A percentile compares a stretch with the other conserved stretches of the same genome.
Conservation (phyloP, 2,888 invertebrate species). For the Frankliniella intonsa region DNA sequence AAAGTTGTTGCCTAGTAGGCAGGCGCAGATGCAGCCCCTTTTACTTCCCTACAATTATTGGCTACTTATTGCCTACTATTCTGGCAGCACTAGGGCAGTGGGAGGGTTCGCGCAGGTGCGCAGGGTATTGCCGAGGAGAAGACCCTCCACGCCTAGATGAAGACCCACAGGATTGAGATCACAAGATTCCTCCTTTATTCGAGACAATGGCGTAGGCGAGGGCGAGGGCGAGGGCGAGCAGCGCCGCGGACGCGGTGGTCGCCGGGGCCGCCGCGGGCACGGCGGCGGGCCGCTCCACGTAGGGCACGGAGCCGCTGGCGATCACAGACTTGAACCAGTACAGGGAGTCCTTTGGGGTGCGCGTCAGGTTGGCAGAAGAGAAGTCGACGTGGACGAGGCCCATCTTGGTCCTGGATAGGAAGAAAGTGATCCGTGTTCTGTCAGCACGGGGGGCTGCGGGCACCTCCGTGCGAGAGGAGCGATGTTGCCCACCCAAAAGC, state of each 20-base stretch:
- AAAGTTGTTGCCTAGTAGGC: too few species aligned
- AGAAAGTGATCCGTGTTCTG: not conserved
- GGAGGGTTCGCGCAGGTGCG: too few species aligned
- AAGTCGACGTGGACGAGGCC: conserved; percentile 11
- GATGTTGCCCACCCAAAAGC: too few species aligned
- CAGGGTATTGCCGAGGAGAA: too few species aligned
- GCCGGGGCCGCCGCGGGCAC: not conserved
- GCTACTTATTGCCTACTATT: too few species aligned
- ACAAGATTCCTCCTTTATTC: too few species aligned
- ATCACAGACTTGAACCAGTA: not conserved
- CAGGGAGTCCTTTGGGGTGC: not conserved
- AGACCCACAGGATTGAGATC: too few species aligned
- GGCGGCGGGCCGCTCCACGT: not conserved
- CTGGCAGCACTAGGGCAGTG: too few species aligned
- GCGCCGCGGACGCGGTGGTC: not conserved
- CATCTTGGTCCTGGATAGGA: not conserved
- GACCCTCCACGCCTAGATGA: too few species aligned
- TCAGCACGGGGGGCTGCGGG: not conserved
- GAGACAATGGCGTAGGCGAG: not conserved
- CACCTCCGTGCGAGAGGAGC: not conserved
- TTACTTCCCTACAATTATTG: too few species aligned
- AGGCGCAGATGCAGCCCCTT: too few species aligned
- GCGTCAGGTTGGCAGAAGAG: not conserved
- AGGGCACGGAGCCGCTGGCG: not conserved
- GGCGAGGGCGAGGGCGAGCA: not conserved